These are phyloP conservation scores for Eupeodes luniger DNA, from an alignment of 2,888 invertebrate genomes.

Conservation along the genomic window DNA sequence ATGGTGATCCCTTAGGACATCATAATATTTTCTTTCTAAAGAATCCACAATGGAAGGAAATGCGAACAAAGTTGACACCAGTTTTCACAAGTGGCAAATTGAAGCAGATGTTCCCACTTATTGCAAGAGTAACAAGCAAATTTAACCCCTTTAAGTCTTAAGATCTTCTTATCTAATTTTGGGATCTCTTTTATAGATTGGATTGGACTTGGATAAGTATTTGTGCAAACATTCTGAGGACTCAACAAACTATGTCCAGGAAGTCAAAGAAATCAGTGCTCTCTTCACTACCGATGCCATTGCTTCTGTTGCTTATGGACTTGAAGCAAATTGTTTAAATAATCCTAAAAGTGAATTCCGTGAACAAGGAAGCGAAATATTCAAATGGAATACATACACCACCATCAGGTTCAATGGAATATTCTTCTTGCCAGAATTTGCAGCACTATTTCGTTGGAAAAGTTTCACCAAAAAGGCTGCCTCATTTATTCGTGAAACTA, in stretches of 20 bases:
- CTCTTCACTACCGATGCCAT: conserved; percentile 82
- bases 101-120: conserved; percentile 82
- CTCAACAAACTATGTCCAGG: conserved; percentile 77
- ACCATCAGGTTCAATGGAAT: conserved; percentile 79
- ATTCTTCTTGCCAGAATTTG: conserved; percentile 81
- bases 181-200: conserved; percentile 77
- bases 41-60: conserved; percentile 84
- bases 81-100: conserved; percentile 84
- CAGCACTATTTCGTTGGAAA: conserved; percentile 78
- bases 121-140: conserved; percentile 80
- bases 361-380: conserved; percentile 78
- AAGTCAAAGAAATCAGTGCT: conserved; percentile 80
- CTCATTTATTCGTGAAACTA: conserved; percentile 82
- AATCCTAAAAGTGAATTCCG: conserved; percentile 81
- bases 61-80: conserved; percentile 84
- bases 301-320: conserved; percentile 81
- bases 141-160: background rate
- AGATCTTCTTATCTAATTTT: background rate
- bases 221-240: conserved; percentile 68
- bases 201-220: conserved; percentile 78
- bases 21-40: conserved; percentile 84
- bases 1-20: conserved; percentile 82
- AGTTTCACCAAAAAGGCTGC: conserved; percentile 79
- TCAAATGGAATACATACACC: conserved; percentile 77
- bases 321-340: conserved; percentile 80